Conservation (phyloP, 2,888 invertebrate genomes). For the Melinopterus prodromus region DNA sequence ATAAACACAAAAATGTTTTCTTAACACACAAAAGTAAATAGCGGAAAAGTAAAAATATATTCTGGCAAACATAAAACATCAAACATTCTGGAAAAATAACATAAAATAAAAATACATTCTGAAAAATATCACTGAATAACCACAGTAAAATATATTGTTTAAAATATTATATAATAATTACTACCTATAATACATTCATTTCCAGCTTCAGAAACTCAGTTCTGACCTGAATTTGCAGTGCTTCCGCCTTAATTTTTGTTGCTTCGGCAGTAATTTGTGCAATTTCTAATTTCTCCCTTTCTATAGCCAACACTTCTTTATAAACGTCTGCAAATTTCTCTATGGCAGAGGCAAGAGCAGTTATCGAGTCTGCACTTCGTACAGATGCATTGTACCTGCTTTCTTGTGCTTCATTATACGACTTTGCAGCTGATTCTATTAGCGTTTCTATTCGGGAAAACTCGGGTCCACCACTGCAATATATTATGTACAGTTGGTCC, state of each 20-base stretch:
- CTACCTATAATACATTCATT: not conserved
- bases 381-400: constrained; percentile 4
- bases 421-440: not conserved
- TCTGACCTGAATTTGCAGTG: not conserved
- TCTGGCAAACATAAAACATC: not conserved
- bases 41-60: not conserved
- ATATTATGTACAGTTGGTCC: too few species aligned
- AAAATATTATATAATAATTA: constrained; percentile 4
- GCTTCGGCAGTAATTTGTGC: not conserved
- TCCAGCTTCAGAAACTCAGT: constrained; percentile 4
- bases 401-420: constrained; percentile 4
- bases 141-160: constrained; percentile 4
- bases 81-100: constrained; percentile 4
- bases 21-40: too few species aligned
- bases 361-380: not conserved
- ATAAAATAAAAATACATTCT: not conserved
- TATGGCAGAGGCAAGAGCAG: constrained; percentile 4
- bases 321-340: constrained; percentile 4
- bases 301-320: constrained; percentile 4
- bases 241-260: constrained; percentile 4
- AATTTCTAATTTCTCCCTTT: not conserved
- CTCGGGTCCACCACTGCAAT: too few species aligned
- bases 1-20: too few species aligned
- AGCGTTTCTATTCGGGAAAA: too few species aligned
- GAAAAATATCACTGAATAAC: not conserved